Evolutionary conservation across 2,113 vertebrate genomes (phyloP).

Genomic region (Microcebus griseorufus): DNA sequence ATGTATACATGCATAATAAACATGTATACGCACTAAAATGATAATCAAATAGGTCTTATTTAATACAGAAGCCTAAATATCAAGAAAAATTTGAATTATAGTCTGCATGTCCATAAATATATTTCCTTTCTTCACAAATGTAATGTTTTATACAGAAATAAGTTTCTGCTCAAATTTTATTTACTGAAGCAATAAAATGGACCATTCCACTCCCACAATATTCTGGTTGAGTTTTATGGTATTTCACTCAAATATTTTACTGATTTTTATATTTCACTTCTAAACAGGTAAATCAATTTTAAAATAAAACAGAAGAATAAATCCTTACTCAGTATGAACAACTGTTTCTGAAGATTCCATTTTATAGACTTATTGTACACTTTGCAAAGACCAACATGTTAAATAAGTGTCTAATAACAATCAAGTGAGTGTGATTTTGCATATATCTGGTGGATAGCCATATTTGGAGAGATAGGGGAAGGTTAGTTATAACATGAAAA

Average conservation of each 20-base stretch:
- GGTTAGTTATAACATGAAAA: neutral
- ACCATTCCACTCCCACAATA: neutral
- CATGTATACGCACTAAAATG: neutral
- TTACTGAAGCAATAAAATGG: neutral
- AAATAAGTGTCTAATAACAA: neutral
- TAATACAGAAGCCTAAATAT: neutral
- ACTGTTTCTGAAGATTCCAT: neutral
- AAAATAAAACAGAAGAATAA: neutral
- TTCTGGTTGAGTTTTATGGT: neutral
- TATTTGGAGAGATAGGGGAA: neutral
- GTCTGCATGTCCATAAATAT: neutral
- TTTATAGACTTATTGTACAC: neutral
- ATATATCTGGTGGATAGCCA: neutral
- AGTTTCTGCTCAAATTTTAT: neutral
- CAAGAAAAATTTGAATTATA: neutral
- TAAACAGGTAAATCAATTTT: neutral
- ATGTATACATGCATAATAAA: neutral
- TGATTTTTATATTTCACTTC: conserved; percentile 31
- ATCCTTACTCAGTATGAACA: neutral
- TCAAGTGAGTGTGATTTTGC: neutral
- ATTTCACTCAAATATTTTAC: neutral
- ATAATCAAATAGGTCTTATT: neutral
- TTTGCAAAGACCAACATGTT: neutral
- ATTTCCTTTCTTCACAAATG: neutral
- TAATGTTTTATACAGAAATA: neutral